Evolutionary conservation across 2,113 vertebrate genomes (phyloP).

Genomic region (Catagonus wagneri): DNA sequence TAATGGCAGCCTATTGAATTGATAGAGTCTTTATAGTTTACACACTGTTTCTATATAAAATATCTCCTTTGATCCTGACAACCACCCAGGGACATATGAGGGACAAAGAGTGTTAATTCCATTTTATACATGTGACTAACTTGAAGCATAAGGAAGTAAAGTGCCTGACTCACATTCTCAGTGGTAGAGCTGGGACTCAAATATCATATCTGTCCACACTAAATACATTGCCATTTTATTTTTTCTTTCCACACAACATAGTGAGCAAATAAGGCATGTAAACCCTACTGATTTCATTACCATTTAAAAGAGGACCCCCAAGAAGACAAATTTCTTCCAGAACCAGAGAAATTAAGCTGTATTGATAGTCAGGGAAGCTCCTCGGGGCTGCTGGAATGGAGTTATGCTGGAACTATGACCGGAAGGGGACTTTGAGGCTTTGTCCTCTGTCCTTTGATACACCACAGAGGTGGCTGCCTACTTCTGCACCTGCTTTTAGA

Average conservation of each 20-base stretch:
- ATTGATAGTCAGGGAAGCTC: neutral
- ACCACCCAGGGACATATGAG: neutral
- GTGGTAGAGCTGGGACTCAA: neutral
- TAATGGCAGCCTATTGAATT: neutral
- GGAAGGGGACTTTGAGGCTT: neutral
- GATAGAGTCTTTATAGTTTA: neutral
- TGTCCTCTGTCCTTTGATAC: neutral
- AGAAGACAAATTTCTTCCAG: neutral
- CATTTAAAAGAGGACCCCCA: neutral
- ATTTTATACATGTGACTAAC: neutral
- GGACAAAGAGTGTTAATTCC: neutral
- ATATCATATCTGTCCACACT: neutral
- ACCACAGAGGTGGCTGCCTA: neutral
- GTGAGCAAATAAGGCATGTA: neutral
- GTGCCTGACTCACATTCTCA: neutral
- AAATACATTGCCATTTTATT: neutral
- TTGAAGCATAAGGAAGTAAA: neutral
- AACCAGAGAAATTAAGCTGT: neutral
- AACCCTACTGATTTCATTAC: neutral
- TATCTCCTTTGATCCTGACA: neutral
- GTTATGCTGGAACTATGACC: neutral
- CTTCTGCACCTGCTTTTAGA: neutral
- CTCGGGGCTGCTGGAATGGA: neutral
- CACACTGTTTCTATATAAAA: neutral
- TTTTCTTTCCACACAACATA: neutral